Conservation (phyloP, 2,113 vertebrate species). For the Osmerus eperlanus region DNA sequence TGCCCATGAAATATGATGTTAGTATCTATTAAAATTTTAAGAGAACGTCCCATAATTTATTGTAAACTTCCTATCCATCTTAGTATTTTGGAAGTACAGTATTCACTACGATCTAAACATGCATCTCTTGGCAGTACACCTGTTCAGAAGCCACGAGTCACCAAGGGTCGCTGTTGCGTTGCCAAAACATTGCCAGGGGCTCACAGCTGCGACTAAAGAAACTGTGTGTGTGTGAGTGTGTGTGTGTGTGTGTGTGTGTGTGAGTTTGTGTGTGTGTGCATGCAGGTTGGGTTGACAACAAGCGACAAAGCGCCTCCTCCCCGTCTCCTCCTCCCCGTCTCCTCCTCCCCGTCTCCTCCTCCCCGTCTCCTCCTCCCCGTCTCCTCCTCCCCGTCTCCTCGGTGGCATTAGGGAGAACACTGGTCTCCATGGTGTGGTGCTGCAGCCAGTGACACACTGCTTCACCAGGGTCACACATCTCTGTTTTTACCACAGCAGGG, state of each 20-base stretch:
- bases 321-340: too few species aligned
- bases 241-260: neutral
- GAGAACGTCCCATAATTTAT: too few species aligned
- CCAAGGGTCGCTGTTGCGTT: neutral
- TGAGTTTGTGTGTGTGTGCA: neutral
- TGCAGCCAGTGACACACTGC: conserved; percentile 42
- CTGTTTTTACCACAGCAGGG: conserved; percentile 67
- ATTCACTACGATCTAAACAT: too few species aligned
- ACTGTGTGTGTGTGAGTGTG: neutral
- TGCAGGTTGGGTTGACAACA: conserved; percentile 49
- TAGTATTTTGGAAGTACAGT: too few species aligned
- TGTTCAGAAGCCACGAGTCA: conserved; percentile 1
- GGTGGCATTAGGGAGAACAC: conserved; percentile 42
- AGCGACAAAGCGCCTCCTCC: conserved; percentile 35
- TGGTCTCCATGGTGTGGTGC: conserved; percentile 56
- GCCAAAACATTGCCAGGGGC: neutral
- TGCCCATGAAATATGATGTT: conserved; percentile 32
- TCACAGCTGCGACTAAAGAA: neutral
- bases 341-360: too few species aligned
- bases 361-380: too few species aligned
- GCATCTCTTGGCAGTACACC: conserved; percentile 37
- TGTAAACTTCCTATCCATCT: too few species aligned
- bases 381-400: conserved; percentile 19
- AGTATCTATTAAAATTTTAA: conserved; percentile 16
- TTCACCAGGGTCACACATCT: conserved; percentile 57